A percentile compares a stretch with the other conserved stretches of the same genome.
Evolutionary conservation across 2,113 vertebrate genomes (phyloP).

Genomic region (Trichechus manatus): DNA sequence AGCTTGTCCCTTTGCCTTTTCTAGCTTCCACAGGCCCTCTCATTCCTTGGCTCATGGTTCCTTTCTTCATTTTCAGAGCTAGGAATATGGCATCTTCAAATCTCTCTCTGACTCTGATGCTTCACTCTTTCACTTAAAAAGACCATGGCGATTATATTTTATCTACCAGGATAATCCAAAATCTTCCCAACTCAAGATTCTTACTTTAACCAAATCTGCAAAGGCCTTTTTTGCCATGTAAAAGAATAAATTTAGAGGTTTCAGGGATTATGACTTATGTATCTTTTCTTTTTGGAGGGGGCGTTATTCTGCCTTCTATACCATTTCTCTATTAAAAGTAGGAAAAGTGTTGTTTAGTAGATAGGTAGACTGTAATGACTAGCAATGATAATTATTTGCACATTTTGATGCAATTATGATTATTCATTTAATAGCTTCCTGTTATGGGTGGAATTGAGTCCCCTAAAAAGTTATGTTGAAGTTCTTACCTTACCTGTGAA

Average conservation of each 20-base stretch:
- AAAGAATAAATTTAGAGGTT: not conserved
- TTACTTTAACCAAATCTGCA: too few species aligned
- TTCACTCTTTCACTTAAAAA: not conserved
- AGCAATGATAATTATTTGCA: not conserved
- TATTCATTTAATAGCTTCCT: not conserved
- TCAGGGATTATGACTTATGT: not conserved
- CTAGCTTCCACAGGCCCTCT: not conserved
- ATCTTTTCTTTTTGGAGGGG: not conserved
- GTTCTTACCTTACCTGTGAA: too few species aligned
- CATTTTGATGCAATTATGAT: not conserved
- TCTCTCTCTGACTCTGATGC: too few species aligned
- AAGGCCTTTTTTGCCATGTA: not conserved
- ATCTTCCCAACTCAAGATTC: not conserved
- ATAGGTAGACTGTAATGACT: not conserved
- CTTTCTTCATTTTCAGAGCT: not conserved
- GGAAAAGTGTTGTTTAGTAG: not conserved
- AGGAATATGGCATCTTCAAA: too few species aligned
- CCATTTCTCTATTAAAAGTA: not conserved
- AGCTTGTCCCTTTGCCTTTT: not conserved
- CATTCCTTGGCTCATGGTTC: not conserved
- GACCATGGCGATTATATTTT: rapidly evolving
- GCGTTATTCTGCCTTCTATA: not conserved
- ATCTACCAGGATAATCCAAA: not conserved
- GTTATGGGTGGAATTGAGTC: too few species aligned
- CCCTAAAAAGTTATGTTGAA: too few species aligned